phyloP scores from a whole-genome alignment of 2,888 invertebrate genomes.

The Melanchra persicariae region DNA sequence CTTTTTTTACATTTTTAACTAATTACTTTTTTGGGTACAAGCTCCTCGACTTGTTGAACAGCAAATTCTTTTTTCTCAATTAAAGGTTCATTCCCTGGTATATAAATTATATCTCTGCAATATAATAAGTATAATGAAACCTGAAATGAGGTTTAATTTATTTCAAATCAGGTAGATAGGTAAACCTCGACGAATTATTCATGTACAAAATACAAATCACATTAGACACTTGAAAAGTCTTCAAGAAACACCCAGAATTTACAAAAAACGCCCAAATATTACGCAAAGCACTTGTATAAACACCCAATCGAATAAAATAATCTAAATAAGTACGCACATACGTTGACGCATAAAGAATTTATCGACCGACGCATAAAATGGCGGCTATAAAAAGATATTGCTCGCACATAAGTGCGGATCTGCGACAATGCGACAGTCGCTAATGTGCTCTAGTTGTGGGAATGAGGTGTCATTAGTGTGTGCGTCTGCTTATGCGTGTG shows the following conservation, averaged over 20 bases:
- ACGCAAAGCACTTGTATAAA: constrained; percentile 31
- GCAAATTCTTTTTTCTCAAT: no score
- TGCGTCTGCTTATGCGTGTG: constrained; percentile 12
- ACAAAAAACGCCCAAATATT: not conserved
- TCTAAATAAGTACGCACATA: constrained; percentile 49
- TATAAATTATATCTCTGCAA: no score
- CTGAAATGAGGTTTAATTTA: no score
- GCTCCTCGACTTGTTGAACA: no score
- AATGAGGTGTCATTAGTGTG: constrained; percentile 48
- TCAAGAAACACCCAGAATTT: not conserved
- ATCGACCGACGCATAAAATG: constrained; percentile 49
- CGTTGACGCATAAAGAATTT: constrained; percentile 57
- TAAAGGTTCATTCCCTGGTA: no score
- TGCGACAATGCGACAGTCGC: constrained; percentile 38
- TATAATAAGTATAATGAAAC: no score
- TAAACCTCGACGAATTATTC: no score
- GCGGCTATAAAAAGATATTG: constrained; percentile 56
- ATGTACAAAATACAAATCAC: not conserved
- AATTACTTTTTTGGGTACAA: no score
- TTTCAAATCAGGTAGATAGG: no score
- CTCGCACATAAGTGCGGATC: constrained; percentile 29
- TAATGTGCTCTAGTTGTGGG: constrained; percentile 53
- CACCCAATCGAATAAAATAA: constrained; percentile 41
- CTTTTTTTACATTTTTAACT: no score
- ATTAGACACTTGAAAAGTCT: no score